These are phyloP conservation scores for Piprites chloris DNA, from an alignment of 2,113 vertebrate species.

Conservation along the genomic window DNA sequence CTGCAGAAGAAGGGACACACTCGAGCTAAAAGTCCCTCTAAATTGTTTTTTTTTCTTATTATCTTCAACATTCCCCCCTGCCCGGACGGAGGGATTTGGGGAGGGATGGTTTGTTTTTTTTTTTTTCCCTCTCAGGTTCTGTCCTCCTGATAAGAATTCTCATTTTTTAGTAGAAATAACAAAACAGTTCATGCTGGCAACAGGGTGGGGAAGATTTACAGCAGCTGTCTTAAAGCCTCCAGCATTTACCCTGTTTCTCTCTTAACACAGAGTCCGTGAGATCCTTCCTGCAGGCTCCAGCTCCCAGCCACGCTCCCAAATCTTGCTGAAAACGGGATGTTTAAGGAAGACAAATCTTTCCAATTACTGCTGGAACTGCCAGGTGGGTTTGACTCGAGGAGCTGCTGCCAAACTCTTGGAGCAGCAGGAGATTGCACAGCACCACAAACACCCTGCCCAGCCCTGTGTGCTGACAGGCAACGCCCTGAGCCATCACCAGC, in stretches of 20 bases:
- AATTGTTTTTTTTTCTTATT: not conserved
- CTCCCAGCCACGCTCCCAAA: not conserved
- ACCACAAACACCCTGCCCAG: not conserved
- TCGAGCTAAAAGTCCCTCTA: not conserved
- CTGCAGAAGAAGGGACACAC: not conserved
- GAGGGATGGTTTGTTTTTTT: not conserved
- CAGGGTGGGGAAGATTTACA: not conserved
- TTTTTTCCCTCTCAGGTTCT: not conserved
- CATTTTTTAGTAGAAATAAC: not conserved
- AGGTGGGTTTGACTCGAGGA: rapidly evolving
- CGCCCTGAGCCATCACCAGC: not conserved
- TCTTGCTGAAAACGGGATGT: not conserved
- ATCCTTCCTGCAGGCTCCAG: not conserved
- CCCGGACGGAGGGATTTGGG: not conserved
- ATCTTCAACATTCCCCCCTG: not conserved
- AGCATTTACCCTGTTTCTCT: not conserved
- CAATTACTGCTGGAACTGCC: not conserved
- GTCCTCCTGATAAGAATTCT: not conserved
- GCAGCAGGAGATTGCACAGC: not conserved
- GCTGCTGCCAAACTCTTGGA: not conserved
- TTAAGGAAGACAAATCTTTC: not conserved
- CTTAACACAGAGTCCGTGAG: not conserved
- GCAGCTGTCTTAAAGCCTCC: not conserved
- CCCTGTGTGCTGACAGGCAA: not conserved
- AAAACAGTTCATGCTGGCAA: not conserved